phyloP scores from a whole-genome alignment of 2,113 vertebrate species.

The Carassius gibelio region DNA sequence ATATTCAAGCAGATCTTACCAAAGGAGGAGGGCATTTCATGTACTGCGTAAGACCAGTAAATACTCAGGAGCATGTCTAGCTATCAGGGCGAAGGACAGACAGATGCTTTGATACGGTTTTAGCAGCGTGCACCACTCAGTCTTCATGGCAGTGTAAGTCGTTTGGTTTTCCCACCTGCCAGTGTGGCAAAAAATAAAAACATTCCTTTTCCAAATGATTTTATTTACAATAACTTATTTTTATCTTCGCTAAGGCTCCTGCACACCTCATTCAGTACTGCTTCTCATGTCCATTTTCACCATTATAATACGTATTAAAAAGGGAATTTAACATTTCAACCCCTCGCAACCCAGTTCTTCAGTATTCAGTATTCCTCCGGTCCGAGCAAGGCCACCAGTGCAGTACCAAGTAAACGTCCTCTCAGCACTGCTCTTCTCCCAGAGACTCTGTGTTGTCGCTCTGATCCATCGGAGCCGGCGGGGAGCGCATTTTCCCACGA shows the following conservation, averaged over 20 bases:
- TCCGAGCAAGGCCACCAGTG: background rate
- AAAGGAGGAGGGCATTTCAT: slow-evolving; percentile 23
- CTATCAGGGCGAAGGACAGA: background rate
- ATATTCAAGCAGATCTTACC: slow-evolving; percentile 46
- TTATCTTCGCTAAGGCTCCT: slow-evolving; percentile 9
- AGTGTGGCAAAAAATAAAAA: background rate
- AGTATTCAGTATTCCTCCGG: background rate
- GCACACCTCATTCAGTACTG: no score
- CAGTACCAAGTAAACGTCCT: background rate
- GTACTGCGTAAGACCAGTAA: slow-evolving; percentile 8
- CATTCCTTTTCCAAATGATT: background rate
- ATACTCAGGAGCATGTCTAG: slow-evolving; percentile 25
- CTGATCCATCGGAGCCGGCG: slow-evolving; percentile 63
- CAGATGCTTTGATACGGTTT: background rate
- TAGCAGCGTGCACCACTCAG: background rate
- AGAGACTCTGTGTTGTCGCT: slow-evolving; percentile 76
- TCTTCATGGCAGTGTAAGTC: slow-evolving; percentile 25
- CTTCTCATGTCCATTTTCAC: background rate
- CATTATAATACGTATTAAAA: background rate
- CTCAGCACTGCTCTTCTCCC: slow-evolving; percentile 78
- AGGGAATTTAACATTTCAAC: background rate
- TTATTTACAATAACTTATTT: slow-evolving; percentile 33
- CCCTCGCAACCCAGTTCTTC: background rate
- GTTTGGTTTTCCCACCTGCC: background rate
- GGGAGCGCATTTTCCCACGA: slow-evolving; percentile 56